phyloP scores from a whole-genome alignment of 2,797 vertebrate genomes.

The Macrochelys suwanniensis region DNA sequence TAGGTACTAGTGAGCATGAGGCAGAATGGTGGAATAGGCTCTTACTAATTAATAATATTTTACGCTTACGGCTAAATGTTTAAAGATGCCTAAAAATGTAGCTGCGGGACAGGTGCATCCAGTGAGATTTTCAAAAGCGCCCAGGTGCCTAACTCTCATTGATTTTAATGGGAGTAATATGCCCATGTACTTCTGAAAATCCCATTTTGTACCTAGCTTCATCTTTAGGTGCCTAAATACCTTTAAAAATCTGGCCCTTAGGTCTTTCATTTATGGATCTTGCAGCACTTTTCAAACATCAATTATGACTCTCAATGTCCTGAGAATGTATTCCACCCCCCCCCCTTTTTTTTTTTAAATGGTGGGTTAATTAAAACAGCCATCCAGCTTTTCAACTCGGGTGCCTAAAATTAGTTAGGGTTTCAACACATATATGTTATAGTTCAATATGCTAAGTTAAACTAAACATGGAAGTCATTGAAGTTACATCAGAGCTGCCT shows the following conservation, averaged over 20 bases:
- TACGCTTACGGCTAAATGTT: background rate
- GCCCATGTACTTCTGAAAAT: background rate
- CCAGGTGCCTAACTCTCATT: background rate
- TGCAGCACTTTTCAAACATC: background rate
- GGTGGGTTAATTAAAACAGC: accelerated
- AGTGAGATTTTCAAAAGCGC: background rate
- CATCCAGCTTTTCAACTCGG: background rate
- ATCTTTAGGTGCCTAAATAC: background rate
- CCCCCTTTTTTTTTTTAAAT: accelerated
- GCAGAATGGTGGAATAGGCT: background rate
- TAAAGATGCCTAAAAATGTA: background rate
- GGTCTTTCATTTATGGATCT: background rate
- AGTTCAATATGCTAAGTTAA: background rate
- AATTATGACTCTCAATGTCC: background rate
- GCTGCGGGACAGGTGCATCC: background rate
- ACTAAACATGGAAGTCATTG: background rate
- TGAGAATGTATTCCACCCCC: background rate
- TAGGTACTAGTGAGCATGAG: background rate
- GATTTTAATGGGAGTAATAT: background rate
- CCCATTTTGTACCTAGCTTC: background rate
- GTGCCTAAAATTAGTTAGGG: background rate
- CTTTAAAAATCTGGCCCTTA: background rate
- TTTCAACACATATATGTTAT: background rate
- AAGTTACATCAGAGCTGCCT: background rate
- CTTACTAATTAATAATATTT: background rate